phyloP scores from a whole-genome alignment of 2,888 invertebrate genomes.

The Chromoteleia sp. region DNA sequence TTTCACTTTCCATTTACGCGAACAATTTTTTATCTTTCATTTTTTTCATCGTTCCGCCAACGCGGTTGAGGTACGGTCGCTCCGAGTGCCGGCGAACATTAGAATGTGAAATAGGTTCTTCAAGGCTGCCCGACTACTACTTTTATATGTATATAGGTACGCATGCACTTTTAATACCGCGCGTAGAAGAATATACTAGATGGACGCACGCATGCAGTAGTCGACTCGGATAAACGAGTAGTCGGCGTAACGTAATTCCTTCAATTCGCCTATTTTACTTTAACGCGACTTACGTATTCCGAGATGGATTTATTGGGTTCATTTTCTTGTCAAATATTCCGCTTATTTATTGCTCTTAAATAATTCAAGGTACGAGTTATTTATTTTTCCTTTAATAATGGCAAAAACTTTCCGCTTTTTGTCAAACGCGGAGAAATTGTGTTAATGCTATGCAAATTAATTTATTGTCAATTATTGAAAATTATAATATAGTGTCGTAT shows the following conservation, averaged over 20 bases:
- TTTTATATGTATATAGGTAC: slow-evolving; percentile 72
- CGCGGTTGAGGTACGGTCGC: slow-evolving; percentile 69
- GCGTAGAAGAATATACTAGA: slow-evolving; percentile 66
- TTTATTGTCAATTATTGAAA: no score
- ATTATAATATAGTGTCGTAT: no score
- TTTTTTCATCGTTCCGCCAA: slow-evolving; percentile 69
- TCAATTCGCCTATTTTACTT: slow-evolving; percentile 40
- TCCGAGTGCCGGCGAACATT: slow-evolving; percentile 73
- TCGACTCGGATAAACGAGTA: slow-evolving; percentile 24
- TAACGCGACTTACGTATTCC: slow-evolving; percentile 35
- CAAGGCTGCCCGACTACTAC: slow-evolving; percentile 75
- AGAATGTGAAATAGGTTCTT: slow-evolving; percentile 77
- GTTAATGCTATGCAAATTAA: no score
- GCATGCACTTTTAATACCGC: slow-evolving; percentile 70
- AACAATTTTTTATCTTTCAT: slow-evolving; percentile 64
- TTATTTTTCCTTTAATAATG: not conserved
- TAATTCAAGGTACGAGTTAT: not conserved
- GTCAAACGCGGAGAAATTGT: no score
- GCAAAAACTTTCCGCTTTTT: no score
- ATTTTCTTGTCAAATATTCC: slow-evolving; percentile 36
- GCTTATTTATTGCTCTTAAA: slow-evolving; percentile 3
- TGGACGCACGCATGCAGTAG: slow-evolving; percentile 42
- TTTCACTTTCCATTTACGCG: slow-evolving; percentile 71
- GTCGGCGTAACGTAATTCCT: slow-evolving; percentile 28
- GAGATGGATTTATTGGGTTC: slow-evolving; percentile 43